Conservation (phyloP, 2,888 invertebrate genomes). For the Cremastinae sp. region DNA sequence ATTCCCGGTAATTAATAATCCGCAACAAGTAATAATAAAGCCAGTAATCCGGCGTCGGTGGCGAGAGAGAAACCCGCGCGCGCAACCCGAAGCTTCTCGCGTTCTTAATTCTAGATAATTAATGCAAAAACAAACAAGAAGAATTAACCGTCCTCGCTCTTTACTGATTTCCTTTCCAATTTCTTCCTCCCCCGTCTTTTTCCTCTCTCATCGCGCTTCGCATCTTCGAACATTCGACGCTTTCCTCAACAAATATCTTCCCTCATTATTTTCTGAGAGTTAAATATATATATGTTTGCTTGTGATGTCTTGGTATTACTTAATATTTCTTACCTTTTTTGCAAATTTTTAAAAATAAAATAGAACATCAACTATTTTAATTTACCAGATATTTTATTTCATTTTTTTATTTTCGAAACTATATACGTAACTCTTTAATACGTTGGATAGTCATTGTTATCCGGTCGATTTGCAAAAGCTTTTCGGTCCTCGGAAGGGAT, state of each 20-base stretch:
- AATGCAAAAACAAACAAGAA: conserved; percentile 79
- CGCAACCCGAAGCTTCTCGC: conserved; percentile 64
- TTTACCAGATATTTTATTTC: too few relatives aligned
- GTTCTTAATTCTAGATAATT: conserved; percentile 80
- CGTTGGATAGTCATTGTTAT: conserved; percentile 7
- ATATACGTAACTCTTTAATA: too few relatives aligned
- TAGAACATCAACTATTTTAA: too few relatives aligned
- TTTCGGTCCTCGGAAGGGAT: conserved; percentile 7
- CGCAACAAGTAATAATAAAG: conserved; percentile 80
- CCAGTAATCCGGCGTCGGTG: conserved; percentile 76
- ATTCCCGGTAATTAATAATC: conserved; percentile 80
- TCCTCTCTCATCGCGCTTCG: conserved; percentile 6
- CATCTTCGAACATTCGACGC: not conserved
- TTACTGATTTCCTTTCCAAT: conserved; percentile 53
- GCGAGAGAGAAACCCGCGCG: conserved; percentile 65
- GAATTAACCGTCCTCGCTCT: conserved; percentile 69
- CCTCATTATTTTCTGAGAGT: conserved; percentile 19
- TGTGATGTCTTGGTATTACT: too few relatives aligned
- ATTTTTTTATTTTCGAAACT: too few relatives aligned
- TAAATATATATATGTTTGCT: too few relatives aligned
- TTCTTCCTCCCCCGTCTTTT: conserved; percentile 37
- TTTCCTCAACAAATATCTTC: conserved; percentile 26
- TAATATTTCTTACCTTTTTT: too few relatives aligned
- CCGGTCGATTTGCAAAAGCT: too few relatives aligned
- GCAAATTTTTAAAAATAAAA: too few relatives aligned